Evolutionary conservation across 2,113 vertebrate genomes (phyloP), one percentile per base, ranked within the genome.

Genomic region (Ptyas mucosa): DNA sequence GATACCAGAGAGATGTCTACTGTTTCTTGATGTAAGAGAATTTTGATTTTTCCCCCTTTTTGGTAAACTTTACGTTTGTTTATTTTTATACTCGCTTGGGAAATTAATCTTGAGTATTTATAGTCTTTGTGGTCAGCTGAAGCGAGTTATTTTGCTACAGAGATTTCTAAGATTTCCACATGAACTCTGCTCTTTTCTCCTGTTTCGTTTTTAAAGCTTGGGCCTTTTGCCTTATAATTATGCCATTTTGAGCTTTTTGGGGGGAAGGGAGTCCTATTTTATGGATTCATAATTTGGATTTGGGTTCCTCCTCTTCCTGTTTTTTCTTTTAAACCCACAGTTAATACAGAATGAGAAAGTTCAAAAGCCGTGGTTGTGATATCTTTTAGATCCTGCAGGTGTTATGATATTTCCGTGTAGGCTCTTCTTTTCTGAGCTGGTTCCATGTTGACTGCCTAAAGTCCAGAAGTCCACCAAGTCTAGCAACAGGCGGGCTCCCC

Each of bases 101-200:
- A 96, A 97, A 97, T 96, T 2, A 29, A 97, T 97, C 96, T 96
- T 96, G 94, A 96, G 93, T 98, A 97, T 98, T 98, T 98, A 97
- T 97, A 97, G 97, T 94, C 61, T 93, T 93, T 96, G 97, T 95
- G 97, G 97, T 96, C 95, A 95, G 93, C 95, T 96, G 92, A 94
- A 95, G 96, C 94, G 94, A 97, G 96, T 97, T 97, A 97, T 96
- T 98, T 97, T 97, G 96, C 94, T 96, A 95, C 90, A 94, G 96
- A 96, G 97, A 97, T 98, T 98, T 97, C 94, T 96, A 96, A 97
- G 96, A 96, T 96, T 97, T 98, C 97, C 95, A 92, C 96, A 97
- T 97, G 90, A 90, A 96, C 96, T 34, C 20, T 97, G 95, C 57
- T 0, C 51, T 75, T 87, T 46, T 12, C 52, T 43, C 89, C 88